Base-by-base conservation (phyloP, 2,888 invertebrate genomes). In the Napeogenes inachia region DNA sequence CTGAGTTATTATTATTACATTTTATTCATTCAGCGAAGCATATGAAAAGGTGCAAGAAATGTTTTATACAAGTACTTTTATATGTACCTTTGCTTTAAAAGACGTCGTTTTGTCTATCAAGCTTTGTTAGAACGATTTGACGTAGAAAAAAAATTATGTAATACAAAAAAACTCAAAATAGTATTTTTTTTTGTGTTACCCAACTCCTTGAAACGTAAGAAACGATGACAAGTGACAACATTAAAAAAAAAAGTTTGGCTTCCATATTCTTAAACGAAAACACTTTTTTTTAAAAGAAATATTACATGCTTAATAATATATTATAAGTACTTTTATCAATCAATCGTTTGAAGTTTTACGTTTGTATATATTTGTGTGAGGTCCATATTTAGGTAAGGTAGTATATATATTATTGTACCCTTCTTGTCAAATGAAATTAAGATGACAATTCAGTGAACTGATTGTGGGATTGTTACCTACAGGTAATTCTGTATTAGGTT, bases 1-100 rank as follows among this genome's bases (percentile, higher is more conserved):
- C 66, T 70, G 63, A 63, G 42, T 47, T 56, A 30, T 46, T 62
- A 60, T 64, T 60, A 62, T 60, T 54, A 47, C n/a, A 45, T 58
- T 46, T 30, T 30, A 60, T 50, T 46, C 54, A 60, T 64, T 62
- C 56, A 66, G 45, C 60, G 56, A 60, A 57, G 60, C 58, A 30
- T 54, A 53, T 13, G 13, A 60, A 59, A 58, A 46, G 53, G 45
- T 54, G 6, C 45, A 5, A 35, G 46, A 13, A 50, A 50, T 30
- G 30, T 47, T 13, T 30, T 50, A 50, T 50, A 50, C 30, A 10
- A 30, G 30, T 10, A 50, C 10, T 21, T 4, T 30, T 30, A 10
- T 50, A 30, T 21, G 30, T 47, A 38, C 38, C 21, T n/a, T 47
- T 13, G 8, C 30, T 21, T 50, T 12, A 10, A 8, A n/a, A 30